phyloP scores from a whole-genome alignment of 2,797 vertebrate species.

The Xenopus petersii region DNA sequence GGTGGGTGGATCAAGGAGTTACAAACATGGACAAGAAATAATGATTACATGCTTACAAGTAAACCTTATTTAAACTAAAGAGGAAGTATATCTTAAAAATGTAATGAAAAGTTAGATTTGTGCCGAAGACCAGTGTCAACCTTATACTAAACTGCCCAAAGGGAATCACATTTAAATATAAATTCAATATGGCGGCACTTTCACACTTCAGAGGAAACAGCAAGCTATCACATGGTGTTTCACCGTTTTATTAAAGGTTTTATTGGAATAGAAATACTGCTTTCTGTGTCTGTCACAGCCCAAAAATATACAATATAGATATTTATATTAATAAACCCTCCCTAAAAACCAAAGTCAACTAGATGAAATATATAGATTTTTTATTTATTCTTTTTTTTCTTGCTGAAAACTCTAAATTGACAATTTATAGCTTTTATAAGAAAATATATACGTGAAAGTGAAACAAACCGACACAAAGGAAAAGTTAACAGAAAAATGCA shows the following conservation, averaged over 20 bases:
- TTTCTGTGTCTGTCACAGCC: conserved; percentile 67
- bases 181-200: too few species aligned
- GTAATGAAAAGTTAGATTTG: too few species aligned
- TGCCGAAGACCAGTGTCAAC: too few species aligned
- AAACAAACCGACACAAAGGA: conserved; percentile 80
- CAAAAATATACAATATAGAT: conserved; percentile 70
- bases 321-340: conserved; percentile 55
- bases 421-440: conserved; percentile 71
- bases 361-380: not conserved
- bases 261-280: conserved; percentile 64
- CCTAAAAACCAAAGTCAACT: conserved; percentile 53
- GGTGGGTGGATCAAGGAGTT: too few species aligned
- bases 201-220: too few species aligned
- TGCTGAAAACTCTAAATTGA: conserved; percentile 68
- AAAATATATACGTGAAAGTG: conserved; percentile 91
- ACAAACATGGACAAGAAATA: too few species aligned
- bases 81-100: too few species aligned
- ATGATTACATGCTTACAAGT: too few species aligned
- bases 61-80: too few species aligned
- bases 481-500: conserved; percentile 46
- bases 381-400: conserved; percentile 20
- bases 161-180: too few species aligned
- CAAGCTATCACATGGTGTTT: conserved; percentile 17
- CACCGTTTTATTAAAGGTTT: conserved; percentile 75
- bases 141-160: too few species aligned